Base-by-base conservation (phyloP, 2,888 invertebrate species). In the Hemithea aestivaria region DNA sequence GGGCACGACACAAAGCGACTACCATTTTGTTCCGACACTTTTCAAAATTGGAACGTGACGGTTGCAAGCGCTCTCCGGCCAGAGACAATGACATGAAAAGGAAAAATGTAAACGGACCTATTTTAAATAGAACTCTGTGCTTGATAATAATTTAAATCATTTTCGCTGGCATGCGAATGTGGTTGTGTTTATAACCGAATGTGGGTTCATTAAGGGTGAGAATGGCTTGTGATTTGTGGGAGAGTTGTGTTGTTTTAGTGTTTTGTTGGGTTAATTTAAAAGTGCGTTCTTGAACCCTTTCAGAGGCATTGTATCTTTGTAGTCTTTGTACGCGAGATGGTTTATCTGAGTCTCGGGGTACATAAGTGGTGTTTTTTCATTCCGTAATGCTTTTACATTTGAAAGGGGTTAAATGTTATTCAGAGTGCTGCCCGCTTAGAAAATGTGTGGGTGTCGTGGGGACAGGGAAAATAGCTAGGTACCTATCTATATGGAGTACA, bases 221-320 rank as follows among this genome's bases (percentile, higher is more conserved):
- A 73, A 53, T 80, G n/a, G 69, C 43, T 34, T 72, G 73, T 7
- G 25, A 24, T 35, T 45, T 34, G 24, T 24, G 8, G 21, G 53
- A 37, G 59, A 52, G 58, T 70, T 83, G 56, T 31, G 70, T 49
- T 74, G 51, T 79, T 83, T 46, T 58, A 41, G 53, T 59, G 61
- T 56, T 66, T 51, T 47, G 45, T 54, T 64, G 58, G 74, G 80
- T 85, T 87, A 87, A 87, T 87, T 85, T 85, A 85, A 87, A 87
- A 87, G 84, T 85, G 82, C 84, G 87, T 84, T 87, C 84, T 87
- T 87, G 87, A 87, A 87, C 87, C 87, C 87, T 87, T 87, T 87
- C 85, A 84, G 84, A 84, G 83, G 87, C 78, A 87, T 87, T 87
- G 87, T 87, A 87, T 87, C 87, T 84, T 87, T 87, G 87, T 87